Conservation (phyloP, 2,888 invertebrate genomes). For the Chalcosyrphus nemorum region DNA sequence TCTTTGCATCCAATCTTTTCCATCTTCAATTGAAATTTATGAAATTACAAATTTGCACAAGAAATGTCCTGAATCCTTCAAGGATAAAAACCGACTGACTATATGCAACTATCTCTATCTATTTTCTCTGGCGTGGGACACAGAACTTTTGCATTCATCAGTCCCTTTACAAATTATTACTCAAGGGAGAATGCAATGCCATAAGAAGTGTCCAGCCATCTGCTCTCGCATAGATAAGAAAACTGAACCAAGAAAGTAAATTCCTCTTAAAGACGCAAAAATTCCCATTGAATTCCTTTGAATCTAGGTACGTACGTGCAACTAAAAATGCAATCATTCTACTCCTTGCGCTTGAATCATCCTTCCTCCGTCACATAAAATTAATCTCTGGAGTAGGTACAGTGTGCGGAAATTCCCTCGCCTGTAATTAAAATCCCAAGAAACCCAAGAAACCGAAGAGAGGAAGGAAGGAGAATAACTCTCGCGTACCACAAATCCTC, state of each 20-base stretch:
- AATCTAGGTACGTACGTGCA: not conserved
- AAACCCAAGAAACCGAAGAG: not conserved
- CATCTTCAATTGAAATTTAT: too few relatives aligned
- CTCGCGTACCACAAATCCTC: not conserved
- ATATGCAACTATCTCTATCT: not conserved
- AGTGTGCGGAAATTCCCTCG: constrained; percentile 19
- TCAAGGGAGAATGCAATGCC: not conserved
- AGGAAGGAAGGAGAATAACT: constrained; percentile 8
- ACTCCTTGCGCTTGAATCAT: not conserved
- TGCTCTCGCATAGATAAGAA: constrained; percentile 26
- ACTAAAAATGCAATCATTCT: constrained; percentile 36
- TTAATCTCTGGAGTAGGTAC: constrained; percentile 16
- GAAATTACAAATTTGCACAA: too few relatives aligned
- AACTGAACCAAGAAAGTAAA: constrained; percentile 30
- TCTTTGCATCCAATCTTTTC: too few relatives aligned
- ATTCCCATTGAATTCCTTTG: constrained; percentile 47
- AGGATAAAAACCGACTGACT: too few relatives aligned
- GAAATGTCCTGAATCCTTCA: too few relatives aligned
- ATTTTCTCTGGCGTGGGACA: not conserved
- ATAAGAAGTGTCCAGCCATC: not conserved
- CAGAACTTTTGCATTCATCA: not conserved
- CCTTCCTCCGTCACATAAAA: not conserved
- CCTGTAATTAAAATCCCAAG: constrained; percentile 20
- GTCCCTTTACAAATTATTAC: not conserved
- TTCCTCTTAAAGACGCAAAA: constrained; percentile 12